Percentiles rank a stretch among this genome's conserved stretches.
Evolutionary conservation across 2,797 vertebrate species (phyloP).

Genomic region (Thaleichthys pacificus): DNA sequence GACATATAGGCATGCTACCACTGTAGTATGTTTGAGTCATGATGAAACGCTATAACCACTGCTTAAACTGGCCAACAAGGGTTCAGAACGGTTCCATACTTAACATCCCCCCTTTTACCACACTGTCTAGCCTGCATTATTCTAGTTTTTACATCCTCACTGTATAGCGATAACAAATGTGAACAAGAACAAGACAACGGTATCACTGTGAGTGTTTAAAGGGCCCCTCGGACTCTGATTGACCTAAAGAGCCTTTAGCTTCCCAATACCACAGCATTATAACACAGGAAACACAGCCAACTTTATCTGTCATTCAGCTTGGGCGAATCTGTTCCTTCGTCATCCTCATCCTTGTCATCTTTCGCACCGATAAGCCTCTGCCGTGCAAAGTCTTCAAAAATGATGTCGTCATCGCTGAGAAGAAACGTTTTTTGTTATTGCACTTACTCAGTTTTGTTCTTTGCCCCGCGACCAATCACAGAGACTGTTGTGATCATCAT

Average conservation of each 20-base stretch:
- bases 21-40: constrained; percentile 38
- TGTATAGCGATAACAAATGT: constrained; percentile 64
- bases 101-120: constrained; percentile 32
- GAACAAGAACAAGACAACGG: constrained; percentile 64
- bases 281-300: constrained; percentile 17
- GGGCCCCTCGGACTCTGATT: constrained; percentile 63
- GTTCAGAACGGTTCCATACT: constrained; percentile 37
- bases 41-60: constrained; percentile 32
- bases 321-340: constrained; percentile 82
- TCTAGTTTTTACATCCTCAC: constrained; percentile 50
- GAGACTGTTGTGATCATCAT: not conserved
- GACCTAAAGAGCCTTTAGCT: constrained; percentile 56
- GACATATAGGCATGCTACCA: constrained; percentile 55
- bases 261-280: constrained; percentile 51
- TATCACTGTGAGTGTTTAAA: constrained; percentile 68
- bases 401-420: constrained; percentile 90
- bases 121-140: constrained; percentile 43
- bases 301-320: constrained; percentile 87
- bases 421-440: not conserved
- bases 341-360: constrained; percentile 90
- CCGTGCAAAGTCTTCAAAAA: constrained; percentile 95
- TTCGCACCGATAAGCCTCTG: constrained; percentile 90
- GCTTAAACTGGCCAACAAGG: not conserved
- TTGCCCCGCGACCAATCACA: not conserved
- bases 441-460: not conserved